These are phyloP conservation scores for Fringilla coelebs DNA, from an alignment of 2,797 vertebrate genomes.

Conservation along the genomic window DNA sequence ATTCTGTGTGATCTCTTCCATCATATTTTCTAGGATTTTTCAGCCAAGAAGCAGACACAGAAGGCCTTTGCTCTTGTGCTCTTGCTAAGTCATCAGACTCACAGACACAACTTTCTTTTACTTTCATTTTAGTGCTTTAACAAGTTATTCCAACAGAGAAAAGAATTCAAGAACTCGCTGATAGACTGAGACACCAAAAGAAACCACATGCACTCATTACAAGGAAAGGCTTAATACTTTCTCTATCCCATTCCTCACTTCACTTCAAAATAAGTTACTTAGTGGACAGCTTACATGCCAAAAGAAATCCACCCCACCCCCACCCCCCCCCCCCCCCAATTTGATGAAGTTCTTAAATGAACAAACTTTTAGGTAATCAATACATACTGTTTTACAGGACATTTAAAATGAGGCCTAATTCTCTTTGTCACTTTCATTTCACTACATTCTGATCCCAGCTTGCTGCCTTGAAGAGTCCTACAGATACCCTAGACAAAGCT, in stretches of 20 bases:
- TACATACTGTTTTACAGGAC: background rate
- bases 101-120: background rate
- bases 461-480: background rate
- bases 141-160: background rate
- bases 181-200: background rate
- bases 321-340: rapidly evolving
- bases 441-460: background rate
- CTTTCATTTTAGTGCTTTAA: background rate
- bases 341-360: background rate
- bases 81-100: background rate
- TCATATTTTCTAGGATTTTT: background rate
- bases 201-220: background rate
- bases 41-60: background rate
- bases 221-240: background rate
- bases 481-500: background rate
- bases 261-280: background rate
- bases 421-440: background rate
- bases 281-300: background rate
- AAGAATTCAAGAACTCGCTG: background rate
- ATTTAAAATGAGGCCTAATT: background rate
- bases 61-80: background rate
- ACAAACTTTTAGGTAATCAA: background rate
- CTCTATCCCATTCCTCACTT: background rate
- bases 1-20: background rate
- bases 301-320: too few species aligned